Evolutionary conservation across 2,888 invertebrate species (phyloP).

Genomic region (Atethmia centrago): DNA sequence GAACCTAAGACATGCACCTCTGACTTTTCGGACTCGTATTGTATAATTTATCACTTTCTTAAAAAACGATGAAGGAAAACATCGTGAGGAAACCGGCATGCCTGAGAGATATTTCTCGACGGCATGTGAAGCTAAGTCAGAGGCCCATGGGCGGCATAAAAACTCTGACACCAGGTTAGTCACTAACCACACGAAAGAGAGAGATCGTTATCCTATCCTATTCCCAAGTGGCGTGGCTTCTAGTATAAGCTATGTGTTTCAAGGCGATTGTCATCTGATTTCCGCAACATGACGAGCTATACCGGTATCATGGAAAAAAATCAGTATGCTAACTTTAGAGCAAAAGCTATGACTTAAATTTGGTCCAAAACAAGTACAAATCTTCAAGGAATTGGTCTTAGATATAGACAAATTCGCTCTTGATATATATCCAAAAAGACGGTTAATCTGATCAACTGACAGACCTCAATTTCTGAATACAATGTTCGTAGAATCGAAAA

Average conservation of each 20-base stretch:
- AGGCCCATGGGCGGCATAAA: too few species aligned
- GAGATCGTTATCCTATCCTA: constrained; percentile 8
- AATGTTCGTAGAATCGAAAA: constrained; percentile 44
- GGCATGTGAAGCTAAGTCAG: too few species aligned
- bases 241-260: constrained; percentile 27
- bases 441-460: constrained; percentile 36
- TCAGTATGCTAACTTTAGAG: not conserved
- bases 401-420: not conserved
- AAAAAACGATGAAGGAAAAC: too few species aligned
- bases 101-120: too few species aligned
- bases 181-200: too few species aligned
- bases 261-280: constrained; percentile 15
- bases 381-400: not conserved
- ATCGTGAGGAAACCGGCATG: too few species aligned
- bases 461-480: constrained; percentile 21
- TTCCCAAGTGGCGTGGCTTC: constrained; percentile 5
- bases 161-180: too few species aligned
- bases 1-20: too few species aligned
- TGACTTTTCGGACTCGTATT: too few species aligned
- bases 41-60: too few species aligned
- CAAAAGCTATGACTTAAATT: not conserved
- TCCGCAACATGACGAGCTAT: constrained; percentile 23
- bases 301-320: not conserved
- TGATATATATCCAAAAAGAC: not conserved
- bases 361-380: not conserved